These are phyloP conservation scores for Trichacis sp. DNA, from an alignment of 2,888 invertebrate genomes.

Conservation along the genomic window DNA sequence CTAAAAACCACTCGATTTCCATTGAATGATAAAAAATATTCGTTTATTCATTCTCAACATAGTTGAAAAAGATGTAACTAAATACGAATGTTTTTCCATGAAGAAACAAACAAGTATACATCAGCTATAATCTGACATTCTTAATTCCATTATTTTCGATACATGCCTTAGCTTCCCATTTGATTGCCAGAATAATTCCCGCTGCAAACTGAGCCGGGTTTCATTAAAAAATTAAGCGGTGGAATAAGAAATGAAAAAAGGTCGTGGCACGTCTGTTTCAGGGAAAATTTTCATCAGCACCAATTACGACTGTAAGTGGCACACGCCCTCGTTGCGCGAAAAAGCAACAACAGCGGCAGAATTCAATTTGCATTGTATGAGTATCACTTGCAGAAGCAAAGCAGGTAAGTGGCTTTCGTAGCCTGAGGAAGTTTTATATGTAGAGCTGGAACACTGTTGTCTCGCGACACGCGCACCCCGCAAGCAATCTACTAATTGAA, in stretches of 20 bases:
- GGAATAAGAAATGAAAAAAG: constrained; percentile 28
- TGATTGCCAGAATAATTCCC: neutral
- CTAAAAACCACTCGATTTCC: too few relatives aligned
- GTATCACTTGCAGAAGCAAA: constrained; percentile 36
- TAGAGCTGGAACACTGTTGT: constrained; percentile 11
- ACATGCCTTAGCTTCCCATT: too few relatives aligned
- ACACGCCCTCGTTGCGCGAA: constrained; percentile 47
- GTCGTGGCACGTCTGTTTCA: constrained; percentile 35
- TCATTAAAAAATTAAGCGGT: constrained; percentile 8
- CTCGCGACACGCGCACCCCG: constrained; percentile 16
- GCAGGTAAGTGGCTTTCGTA: constrained; percentile 37
- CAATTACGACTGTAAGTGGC: constrained; percentile 54
- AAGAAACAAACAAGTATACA: too few relatives aligned
- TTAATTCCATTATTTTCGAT: too few relatives aligned
- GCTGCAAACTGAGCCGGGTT: neutral
- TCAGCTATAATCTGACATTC: too few relatives aligned
- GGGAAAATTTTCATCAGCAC: constrained; percentile 59
- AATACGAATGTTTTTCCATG: too few relatives aligned
- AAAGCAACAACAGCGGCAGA: constrained; percentile 45
- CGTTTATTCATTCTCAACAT: too few relatives aligned
- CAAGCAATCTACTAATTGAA: constrained; percentile 52
- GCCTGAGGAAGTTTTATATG: constrained; percentile 31
- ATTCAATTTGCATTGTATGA: constrained; percentile 54
- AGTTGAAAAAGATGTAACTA: too few relatives aligned
- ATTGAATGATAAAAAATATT: too few relatives aligned